Percentiles rank a stretch among this genome's conserved stretches.
Evolutionary conservation across 2,113 vertebrate species (phyloP).

Genomic region (Tragelaphus buxtoni): DNA sequence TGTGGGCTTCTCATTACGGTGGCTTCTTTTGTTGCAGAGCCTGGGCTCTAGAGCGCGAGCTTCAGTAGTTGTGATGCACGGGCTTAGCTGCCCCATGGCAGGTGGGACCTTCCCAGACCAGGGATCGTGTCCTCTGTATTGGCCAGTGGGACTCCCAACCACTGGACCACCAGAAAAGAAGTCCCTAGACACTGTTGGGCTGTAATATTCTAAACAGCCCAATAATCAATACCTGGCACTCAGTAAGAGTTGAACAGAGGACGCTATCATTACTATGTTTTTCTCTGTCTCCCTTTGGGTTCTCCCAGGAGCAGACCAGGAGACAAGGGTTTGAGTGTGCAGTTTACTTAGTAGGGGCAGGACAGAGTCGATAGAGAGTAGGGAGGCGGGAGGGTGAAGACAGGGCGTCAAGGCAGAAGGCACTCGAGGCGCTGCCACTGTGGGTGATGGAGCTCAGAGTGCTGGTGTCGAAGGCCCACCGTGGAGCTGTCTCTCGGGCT

Average conservation of each 20-base stretch:
- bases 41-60: neutral
- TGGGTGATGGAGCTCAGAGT: neutral
- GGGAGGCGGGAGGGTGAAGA: neutral
- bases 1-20: neutral
- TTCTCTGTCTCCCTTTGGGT: neutral
- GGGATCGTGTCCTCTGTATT: neutral
- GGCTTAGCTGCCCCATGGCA: neutral
- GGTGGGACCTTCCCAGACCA: neutral
- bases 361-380: fast-evolving
- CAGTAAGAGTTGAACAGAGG: neutral
- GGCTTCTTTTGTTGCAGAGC: neutral
- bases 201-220: neutral
- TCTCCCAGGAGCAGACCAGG: neutral
- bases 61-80: neutral
- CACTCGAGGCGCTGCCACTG: fast-evolving
- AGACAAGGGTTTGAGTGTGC: neutral
- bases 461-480: neutral
- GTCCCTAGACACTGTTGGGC: neutral
- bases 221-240: neutral
- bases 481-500: too few species aligned
- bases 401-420: neutral
- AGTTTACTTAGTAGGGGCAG: neutral
- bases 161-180: neutral
- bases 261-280: neutral
- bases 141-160: neutral